These are phyloP conservation scores for Drosophila micromelanica DNA, from an alignment of 1,140 invertebrate genomes.

Conservation along the genomic window DNA sequence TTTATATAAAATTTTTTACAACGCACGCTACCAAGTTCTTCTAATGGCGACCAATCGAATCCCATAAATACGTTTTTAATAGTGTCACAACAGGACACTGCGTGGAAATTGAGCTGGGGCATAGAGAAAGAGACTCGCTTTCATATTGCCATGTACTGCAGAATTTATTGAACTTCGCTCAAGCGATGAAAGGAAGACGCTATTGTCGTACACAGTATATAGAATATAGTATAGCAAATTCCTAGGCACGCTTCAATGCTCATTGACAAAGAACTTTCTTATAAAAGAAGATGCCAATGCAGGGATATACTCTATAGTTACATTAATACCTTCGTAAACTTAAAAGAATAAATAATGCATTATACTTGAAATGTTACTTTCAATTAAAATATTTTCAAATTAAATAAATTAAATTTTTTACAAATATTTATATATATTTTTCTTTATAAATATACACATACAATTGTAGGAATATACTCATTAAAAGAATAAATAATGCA, in stretches of 20 bases:
- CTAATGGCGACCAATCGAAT: conserved; percentile 25
- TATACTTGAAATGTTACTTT: too few species aligned
- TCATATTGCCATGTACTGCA: background rate
- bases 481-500: too few species aligned
- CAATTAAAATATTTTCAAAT: too few species aligned
- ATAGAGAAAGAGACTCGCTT: conserved; percentile 3
- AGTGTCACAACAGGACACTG: conserved; percentile 62
- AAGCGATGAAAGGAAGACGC: conserved; percentile 8
- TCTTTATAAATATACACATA: too few species aligned
- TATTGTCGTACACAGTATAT: background rate
- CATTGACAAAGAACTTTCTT: conserved; percentile 2
- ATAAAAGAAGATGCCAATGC: background rate
- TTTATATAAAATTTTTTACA: conserved; percentile 78
- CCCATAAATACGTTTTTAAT: conserved; percentile 65
- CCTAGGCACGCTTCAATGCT: conserved; percentile 25
- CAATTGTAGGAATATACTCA: too few species aligned
- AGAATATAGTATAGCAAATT: conserved; percentile 6
- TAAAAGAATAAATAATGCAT: too few species aligned
- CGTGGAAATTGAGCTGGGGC: background rate
- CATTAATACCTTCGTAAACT: background rate
- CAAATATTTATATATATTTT: too few species aligned
- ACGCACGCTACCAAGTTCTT: conserved; percentile 41
- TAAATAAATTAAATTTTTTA: too few species aligned
- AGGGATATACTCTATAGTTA: background rate
- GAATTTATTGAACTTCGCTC: conserved; percentile 14